These are phyloP conservation scores for Ceriagrion tenellum DNA, from an alignment of 2,888 invertebrate genomes.

Conservation along the genomic window DNA sequence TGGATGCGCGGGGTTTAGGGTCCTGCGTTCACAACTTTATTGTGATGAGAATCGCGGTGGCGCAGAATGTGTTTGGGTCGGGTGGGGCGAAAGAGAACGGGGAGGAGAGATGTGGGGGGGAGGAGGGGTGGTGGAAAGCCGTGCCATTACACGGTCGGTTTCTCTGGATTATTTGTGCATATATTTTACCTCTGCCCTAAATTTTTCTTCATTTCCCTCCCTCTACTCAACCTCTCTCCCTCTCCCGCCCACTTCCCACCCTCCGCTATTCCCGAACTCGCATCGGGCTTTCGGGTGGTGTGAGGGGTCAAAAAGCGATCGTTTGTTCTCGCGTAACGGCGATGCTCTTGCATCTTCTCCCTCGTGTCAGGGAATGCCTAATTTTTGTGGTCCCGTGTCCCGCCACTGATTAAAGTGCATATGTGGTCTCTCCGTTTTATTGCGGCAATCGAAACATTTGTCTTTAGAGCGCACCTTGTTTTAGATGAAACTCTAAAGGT, in stretches of 20 bases:
- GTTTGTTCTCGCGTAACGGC: conserved; percentile 18
- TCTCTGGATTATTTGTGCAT: conserved; percentile 42
- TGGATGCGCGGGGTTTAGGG: conserved; percentile 26
- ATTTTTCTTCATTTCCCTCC: conserved; percentile 41
- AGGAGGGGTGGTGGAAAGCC: background rate
- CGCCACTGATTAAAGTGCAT: conserved; percentile 18
- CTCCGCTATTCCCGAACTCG: background rate
- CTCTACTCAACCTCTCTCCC: too few relatives aligned
- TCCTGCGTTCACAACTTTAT: conserved; percentile 52
- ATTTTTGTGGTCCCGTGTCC: background rate
- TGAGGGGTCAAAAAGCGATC: background rate
- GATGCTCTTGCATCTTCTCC: background rate
- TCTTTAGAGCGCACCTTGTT: background rate
- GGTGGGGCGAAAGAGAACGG: background rate
- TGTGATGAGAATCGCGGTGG: conserved; percentile 60
- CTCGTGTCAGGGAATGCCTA: background rate
- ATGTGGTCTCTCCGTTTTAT: background rate
- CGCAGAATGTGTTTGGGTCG: background rate
- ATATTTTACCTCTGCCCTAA: conserved; percentile 13
- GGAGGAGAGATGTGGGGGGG: background rate
- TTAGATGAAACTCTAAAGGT: background rate
- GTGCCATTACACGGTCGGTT: conserved; percentile 64
- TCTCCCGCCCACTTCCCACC: background rate
- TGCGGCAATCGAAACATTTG: background rate
- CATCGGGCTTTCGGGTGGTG: background rate